Evolutionary conservation across 1,140 invertebrate species (phyloP).

Genomic region (Nylanderia fulva): DNA sequence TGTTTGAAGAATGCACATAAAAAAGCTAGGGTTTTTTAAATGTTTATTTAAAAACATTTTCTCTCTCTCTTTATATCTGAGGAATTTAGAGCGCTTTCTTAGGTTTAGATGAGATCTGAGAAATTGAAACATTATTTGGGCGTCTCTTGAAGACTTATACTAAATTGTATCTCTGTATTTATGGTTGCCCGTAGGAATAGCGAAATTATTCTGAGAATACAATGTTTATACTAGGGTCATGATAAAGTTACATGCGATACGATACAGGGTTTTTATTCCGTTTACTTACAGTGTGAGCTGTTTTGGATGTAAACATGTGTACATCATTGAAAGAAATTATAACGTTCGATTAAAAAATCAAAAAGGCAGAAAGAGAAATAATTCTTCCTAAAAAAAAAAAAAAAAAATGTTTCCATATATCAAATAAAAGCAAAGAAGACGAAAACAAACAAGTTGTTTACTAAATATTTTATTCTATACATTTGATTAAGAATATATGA

Average conservation of each 20-base stretch:
- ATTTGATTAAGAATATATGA: conserved; percentile 2
- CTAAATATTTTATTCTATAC: neutral
- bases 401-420: neutral
- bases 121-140: neutral
- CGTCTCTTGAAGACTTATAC: neutral
- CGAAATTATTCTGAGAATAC: conserved; percentile 2
- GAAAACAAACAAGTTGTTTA: neutral
- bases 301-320: neutral
- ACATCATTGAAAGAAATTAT: neutral
- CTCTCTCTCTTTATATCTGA: neutral
- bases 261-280: conserved; percentile 43
- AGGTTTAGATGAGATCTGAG: neutral
- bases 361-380: neutral
- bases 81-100: neutral
- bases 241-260: conserved; percentile 61
- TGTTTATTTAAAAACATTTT: neutral
- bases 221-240: conserved; percentile 68
- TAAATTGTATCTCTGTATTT: conserved; percentile 44
- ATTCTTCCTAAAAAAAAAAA: neutral
- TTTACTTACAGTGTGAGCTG: neutral
- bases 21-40: no score
- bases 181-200: neutral
- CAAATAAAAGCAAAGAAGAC: neutral
- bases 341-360: neutral
- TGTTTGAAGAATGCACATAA: neutral